These are phyloP conservation scores for Nysson spinosus DNA, from an alignment of 2,888 invertebrate genomes.

Conservation along the genomic window DNA sequence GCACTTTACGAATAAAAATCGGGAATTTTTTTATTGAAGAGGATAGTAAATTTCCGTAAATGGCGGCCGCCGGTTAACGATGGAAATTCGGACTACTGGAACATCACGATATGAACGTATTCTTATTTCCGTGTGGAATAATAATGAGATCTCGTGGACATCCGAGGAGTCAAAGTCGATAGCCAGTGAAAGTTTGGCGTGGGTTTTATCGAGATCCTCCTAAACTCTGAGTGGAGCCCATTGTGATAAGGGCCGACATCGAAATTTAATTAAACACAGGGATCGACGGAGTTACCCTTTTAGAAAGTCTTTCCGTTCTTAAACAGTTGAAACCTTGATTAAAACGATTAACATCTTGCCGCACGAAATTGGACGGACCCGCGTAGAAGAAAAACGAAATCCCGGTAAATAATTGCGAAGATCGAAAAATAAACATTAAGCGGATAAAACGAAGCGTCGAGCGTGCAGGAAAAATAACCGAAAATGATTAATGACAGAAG, in stretches of 20 bases:
- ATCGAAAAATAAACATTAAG: too few relatives aligned
- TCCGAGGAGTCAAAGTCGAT: slow-evolving; percentile 15
- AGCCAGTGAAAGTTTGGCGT: slow-evolving; percentile 49
- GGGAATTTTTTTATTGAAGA: too few relatives aligned
- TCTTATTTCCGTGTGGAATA: slow-evolving; percentile 1
- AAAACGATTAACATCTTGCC: slow-evolving; percentile 25
- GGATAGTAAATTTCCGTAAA: not conserved
- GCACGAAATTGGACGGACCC: slow-evolving; percentile 11
- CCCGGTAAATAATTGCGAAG: too few relatives aligned
- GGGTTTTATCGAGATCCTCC: slow-evolving; percentile 19
- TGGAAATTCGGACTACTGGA: not conserved
- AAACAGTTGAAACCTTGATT: too few relatives aligned
- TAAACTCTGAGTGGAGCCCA: slow-evolving; percentile 40
- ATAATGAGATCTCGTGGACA: slow-evolving; percentile 3
- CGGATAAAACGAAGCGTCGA: too few relatives aligned
- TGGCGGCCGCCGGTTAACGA: not conserved
- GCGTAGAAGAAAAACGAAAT: too few relatives aligned
- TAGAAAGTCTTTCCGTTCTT: slow-evolving; percentile 24
- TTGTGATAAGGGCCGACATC: slow-evolving; percentile 58
- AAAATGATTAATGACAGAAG: slow-evolving; percentile 38
- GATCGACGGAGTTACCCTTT: slow-evolving; percentile 47
- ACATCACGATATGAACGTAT: slow-evolving; percentile 8
- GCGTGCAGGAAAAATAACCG: slow-evolving; percentile 31
- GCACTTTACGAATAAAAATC: too few relatives aligned
- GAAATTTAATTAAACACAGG: slow-evolving; percentile 60